Conservation (phyloP, 2,888 invertebrate species). For the Clusia tigrina region DNA sequence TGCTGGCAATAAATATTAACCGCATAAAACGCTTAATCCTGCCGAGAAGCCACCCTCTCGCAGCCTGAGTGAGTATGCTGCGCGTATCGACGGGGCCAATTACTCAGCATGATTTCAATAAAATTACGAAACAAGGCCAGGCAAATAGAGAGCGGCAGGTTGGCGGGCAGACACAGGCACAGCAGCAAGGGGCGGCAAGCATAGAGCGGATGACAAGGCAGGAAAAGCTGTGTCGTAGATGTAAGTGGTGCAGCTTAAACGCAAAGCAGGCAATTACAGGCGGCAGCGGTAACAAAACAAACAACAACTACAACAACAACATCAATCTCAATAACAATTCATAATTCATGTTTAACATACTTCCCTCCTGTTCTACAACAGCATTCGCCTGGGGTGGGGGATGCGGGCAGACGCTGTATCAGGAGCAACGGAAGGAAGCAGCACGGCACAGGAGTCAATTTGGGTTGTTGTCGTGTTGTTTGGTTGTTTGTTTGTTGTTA, state of each 20-base stretch:
- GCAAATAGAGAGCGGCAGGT: not conserved
- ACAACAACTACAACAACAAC: slow-evolving; percentile 42
- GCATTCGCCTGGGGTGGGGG: not conserved
- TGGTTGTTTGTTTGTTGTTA: slow-evolving; percentile 4
- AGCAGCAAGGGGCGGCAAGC: too few species aligned
- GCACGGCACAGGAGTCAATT: slow-evolving; percentile 11
- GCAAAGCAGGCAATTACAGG: slow-evolving; percentile 15
- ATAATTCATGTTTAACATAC: slow-evolving; percentile 64
- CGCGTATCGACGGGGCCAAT: slow-evolving; percentile 48
- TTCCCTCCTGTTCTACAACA: not conserved
- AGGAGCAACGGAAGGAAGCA: not conserved
- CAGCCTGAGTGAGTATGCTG: too few species aligned
- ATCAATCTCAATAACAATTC: slow-evolving; percentile 65
- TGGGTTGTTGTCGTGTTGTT: not conserved
- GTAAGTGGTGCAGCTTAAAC: too few species aligned
- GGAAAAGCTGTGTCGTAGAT: too few species aligned
- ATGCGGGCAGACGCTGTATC: not conserved
- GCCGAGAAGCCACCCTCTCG: slow-evolving; percentile 19
- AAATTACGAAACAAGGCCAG: slow-evolving; percentile 53
- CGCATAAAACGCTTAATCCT: slow-evolving; percentile 58
- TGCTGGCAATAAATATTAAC: slow-evolving; percentile 60
- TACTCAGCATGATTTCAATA: slow-evolving; percentile 64
- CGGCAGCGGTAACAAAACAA: slow-evolving; percentile 23
- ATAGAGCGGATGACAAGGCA: too few species aligned
- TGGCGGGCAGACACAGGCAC: slow-evolving; percentile 13